Percentiles rank a stretch among this genome's conserved stretches.
phyloP scores from a whole-genome alignment of 23 tunicate genomes.

The Ciona savignyi region DNA sequence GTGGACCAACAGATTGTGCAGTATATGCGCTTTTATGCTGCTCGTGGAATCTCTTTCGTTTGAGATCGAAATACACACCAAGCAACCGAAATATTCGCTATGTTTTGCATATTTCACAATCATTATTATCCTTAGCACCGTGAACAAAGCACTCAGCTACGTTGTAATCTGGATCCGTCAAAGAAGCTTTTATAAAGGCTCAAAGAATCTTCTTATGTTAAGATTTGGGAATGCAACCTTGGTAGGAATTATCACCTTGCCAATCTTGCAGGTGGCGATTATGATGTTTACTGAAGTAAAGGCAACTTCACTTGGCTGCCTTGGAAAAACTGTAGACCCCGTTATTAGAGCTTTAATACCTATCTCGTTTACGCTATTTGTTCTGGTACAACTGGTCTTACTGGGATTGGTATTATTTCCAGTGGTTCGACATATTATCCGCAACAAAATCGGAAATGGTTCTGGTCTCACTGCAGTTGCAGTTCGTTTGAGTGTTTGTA shows the following conservation, averaged over 20 bases:
- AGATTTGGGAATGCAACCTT: not conserved
- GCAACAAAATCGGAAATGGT: not conserved
- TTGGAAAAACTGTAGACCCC: not conserved
- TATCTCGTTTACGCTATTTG: not conserved
- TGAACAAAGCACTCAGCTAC: conserved; percentile 10
- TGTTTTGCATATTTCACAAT: not conserved
- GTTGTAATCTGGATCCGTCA: conserved; percentile 13
- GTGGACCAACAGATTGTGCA: conserved; percentile 15
- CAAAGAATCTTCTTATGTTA: not conserved
- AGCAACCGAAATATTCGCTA: not conserved
- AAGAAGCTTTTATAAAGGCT: not conserved
- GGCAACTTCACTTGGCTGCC: conserved; percentile 7
- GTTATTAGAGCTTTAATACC: not conserved
- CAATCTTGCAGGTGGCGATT: not conserved
- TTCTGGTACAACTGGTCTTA: conserved; percentile 1
- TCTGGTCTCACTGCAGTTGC: not conserved
- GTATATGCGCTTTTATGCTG: not conserved
- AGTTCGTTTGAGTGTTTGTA: conserved; percentile 6
- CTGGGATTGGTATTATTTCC: conserved; percentile 12
- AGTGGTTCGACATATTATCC: conserved; percentile 2
- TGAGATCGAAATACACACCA: not conserved
- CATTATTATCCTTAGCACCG: not conserved
- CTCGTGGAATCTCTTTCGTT: conserved; percentile 1
- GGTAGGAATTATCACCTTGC: conserved; percentile 3
- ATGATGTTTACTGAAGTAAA: not conserved